Conservation (phyloP, 2,888 invertebrate species). For the Lepidonotus clava region DNA sequence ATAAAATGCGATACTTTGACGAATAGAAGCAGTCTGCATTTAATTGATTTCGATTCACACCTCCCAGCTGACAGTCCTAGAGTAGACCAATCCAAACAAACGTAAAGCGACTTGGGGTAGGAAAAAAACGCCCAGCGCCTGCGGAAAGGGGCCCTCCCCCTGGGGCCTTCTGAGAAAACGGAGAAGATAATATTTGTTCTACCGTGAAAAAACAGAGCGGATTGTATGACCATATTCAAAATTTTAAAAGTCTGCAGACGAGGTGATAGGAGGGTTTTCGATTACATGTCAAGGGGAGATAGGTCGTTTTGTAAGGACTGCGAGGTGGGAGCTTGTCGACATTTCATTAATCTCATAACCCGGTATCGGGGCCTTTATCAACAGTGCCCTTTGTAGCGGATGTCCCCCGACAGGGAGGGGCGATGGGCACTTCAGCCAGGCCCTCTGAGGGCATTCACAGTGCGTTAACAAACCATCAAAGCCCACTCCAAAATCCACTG, state of each 20-base stretch:
- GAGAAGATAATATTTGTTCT: constrained; percentile 43
- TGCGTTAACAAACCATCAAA: constrained; percentile 31
- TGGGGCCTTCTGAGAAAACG: constrained; percentile 14
- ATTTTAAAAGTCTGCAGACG: background rate
- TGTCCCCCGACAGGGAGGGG: background rate
- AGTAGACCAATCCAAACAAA: background rate
- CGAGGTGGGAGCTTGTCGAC: background rate
- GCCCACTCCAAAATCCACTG: constrained; percentile 30
- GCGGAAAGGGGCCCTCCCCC: too few species aligned
- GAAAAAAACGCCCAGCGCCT: background rate
- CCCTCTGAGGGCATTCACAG: background rate
- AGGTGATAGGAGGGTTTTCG: background rate
- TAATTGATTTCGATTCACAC: constrained; percentile 35
- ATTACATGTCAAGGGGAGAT: constrained; percentile 45
- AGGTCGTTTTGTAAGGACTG: background rate
- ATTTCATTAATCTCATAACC: constrained; percentile 54
- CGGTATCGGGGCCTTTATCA: constrained; percentile 11
- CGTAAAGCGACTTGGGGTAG: too few species aligned
- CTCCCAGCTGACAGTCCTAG: background rate
- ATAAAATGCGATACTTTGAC: too few species aligned
- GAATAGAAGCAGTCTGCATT: background rate
- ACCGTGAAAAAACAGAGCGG: background rate
- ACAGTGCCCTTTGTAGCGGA: background rate
- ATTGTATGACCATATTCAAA: constrained; percentile 12
- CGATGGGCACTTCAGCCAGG: constrained; percentile 18